A percentile compares a stretch with the other conserved stretches of the same genome.
Evolutionary conservation across 2,797 vertebrate genomes (phyloP).

Genomic region (Sebastes iracundus): DNA sequence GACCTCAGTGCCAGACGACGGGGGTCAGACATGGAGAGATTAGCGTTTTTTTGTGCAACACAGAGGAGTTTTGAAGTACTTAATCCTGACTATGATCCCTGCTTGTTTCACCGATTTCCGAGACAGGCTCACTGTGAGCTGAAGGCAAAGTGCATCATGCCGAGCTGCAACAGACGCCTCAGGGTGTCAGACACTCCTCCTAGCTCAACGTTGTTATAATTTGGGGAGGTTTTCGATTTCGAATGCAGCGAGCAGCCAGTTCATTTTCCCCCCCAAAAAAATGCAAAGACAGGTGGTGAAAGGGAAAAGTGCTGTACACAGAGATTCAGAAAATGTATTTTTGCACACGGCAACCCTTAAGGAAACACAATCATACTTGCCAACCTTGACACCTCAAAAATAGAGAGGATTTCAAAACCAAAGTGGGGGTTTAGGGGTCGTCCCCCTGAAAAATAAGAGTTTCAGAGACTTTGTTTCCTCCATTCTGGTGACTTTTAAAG

Average conservation of each 20-base stretch:
- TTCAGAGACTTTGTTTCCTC: too few species aligned
- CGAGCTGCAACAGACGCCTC: constrained; percentile 3
- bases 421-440: fast-evolving
- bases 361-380: neutral
- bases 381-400: too few species aligned
- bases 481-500: too few species aligned
- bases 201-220: neutral
- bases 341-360: neutral
- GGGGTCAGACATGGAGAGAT: constrained; percentile 51
- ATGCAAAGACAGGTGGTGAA: neutral
- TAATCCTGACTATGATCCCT: constrained; percentile 54
- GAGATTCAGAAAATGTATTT: constrained; percentile 4
- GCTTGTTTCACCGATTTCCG: constrained; percentile 37
- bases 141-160: constrained; percentile 22
- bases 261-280: neutral
- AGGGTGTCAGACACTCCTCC: neutral
- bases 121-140: constrained; percentile 16
- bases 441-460: too few species aligned
- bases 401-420: too few species aligned
- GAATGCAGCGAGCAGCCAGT: neutral
- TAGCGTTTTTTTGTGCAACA: constrained; percentile 30
- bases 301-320: neutral
- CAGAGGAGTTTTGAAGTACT: constrained; percentile 29
- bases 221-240: neutral
- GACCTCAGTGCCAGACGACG: constrained; percentile 18